Evolutionary conservation across 2,113 vertebrate species (phyloP), one percentile per base, ranked within the genome.

Genomic region (Perca flavescens): DNA sequence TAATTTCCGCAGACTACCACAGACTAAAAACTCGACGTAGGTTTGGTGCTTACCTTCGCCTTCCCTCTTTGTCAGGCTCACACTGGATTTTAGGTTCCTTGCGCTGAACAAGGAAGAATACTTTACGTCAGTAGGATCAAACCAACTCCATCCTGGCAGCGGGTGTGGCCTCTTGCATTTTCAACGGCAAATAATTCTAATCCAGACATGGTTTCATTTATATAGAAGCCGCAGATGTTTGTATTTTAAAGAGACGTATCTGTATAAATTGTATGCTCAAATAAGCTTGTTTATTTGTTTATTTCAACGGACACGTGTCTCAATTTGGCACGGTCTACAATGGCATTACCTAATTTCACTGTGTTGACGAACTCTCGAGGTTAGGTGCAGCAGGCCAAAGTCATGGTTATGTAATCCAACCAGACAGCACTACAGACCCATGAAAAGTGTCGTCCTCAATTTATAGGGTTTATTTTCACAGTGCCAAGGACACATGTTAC

Each of bases 321-420:
- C 5, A 1, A 49, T 34, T 67, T 89, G 85, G 83, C 49, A 40
- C 13, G 8, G 47, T 83, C 88, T 3, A 21, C 1, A 17, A 10
- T 54, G 11, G 5, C 43, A 25, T 84, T 86, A 89, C 71, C 58
- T 71, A 77, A 67, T 60, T 65, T 54, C 80, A n/a, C 31, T 17
- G 9, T 46, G 64, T 40, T 25, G 1, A 43, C 34, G 79, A 52
- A 80, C 50, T 58, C 47, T 64, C 10, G 83, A 86, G 68, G 90
- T 88, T 40, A 34, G 34, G 19, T 19, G 78, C 78, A 87, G 28
- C 49, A 53, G 87, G 89, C 2, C 0, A 93, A 74, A 77, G 79
- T 95, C 93, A 93, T 11, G 89, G 94, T 94, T 95, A 91, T 88
- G 84, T 80, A 95, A 95, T 80, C 3, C 36, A 80, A 15, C 22